phyloP scores from a whole-genome alignment of 1,140 invertebrate genomes.

The Neotoxoptera formosana region DNA sequence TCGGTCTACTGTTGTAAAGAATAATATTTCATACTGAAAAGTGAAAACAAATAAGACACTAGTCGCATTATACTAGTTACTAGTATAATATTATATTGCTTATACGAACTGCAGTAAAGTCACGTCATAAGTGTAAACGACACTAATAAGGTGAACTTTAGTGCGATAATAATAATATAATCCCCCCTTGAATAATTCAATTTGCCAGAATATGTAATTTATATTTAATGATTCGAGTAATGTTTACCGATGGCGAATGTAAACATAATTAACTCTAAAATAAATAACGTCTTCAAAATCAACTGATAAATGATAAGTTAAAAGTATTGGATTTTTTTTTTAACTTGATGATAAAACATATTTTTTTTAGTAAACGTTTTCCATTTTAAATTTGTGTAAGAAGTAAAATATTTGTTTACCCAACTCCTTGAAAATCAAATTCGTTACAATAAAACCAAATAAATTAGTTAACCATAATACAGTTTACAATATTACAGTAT shows the following conservation, averaged over 20 bases:
- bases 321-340: not conserved
- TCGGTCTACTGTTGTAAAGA: not conserved
- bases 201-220: not conserved
- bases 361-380: not conserved
- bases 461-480: not conserved
- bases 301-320: not conserved
- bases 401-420: not conserved
- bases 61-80: not conserved
- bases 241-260: not conserved
- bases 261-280: not conserved
- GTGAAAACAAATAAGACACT: not conserved
- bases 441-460: not conserved
- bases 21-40: not conserved
- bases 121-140: not conserved
- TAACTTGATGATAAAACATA: not conserved
- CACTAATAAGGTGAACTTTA: not conserved
- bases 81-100: no score
- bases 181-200: not conserved
- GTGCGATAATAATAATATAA: not conserved
- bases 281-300: not conserved
- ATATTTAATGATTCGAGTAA: not conserved
- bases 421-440: not conserved
- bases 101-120: not conserved
- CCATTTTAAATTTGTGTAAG: not conserved
- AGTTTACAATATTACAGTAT: not conserved